Percentiles rank a stretch among this genome's conserved stretches.
Evolutionary conservation across 2,113 vertebrate species (phyloP).

Genomic region (Acanthisitta chloris): DNA sequence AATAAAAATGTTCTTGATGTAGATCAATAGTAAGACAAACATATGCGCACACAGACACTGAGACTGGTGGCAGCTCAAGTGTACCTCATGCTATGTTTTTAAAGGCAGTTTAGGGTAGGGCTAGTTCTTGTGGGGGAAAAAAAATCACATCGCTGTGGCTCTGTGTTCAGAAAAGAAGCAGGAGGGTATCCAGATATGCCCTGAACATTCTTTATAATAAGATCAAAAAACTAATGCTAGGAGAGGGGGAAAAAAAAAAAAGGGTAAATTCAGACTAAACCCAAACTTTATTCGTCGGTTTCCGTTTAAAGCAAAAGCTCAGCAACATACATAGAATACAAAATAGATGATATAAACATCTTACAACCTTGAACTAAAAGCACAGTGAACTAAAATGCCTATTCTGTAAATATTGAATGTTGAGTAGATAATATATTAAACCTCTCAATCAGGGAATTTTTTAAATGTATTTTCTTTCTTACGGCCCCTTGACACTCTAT

Average conservation of each 20-base stretch:
- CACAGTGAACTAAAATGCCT: neutral
- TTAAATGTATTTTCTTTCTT: constrained; percentile 13
- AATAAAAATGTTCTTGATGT: neutral
- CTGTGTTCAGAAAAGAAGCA: too few relatives aligned
- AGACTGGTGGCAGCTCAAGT: neutral
- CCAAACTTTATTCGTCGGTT: neutral
- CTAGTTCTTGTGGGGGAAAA: neutral
- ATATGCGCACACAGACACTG: neutral
- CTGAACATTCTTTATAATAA: neutral
- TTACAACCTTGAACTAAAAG: neutral
- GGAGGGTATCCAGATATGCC: neutral
- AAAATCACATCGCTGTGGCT: too few relatives aligned
- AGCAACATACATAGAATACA: neutral
- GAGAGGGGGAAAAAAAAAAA: rapidly evolving
- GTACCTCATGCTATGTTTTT: neutral
- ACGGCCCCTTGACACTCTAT: constrained; percentile 14
- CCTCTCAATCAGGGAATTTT: constrained; percentile 7
- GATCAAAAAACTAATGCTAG: rapidly evolving
- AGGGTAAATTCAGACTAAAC: neutral
- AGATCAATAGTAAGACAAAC: neutral
- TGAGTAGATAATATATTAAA: neutral
- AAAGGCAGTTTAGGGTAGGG: neutral
- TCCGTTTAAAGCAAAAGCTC: neutral
- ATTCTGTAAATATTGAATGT: constrained; percentile 21
- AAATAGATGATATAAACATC: neutral